Evolutionary conservation across 2,797 vertebrate genomes (phyloP).

Genomic region (Tenualosa ilisha): DNA sequence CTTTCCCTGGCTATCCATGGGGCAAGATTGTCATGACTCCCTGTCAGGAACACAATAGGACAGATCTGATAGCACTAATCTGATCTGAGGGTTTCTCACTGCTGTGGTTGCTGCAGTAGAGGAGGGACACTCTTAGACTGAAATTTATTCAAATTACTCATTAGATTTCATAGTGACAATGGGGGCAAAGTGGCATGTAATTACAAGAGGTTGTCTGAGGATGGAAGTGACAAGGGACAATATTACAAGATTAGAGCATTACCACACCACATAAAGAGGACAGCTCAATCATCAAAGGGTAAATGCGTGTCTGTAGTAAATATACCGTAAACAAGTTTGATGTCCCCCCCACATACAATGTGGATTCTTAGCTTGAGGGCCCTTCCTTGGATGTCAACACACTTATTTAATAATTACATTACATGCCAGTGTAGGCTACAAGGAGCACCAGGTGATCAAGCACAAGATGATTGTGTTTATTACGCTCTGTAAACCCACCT

Average conservation of each 20-base stretch:
- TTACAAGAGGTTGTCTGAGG: constrained; percentile 40
- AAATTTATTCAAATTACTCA: constrained; percentile 48
- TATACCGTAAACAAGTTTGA: background rate
- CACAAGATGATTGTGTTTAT: constrained; percentile 66
- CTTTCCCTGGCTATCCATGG: constrained; percentile 29
- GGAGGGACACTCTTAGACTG: background rate
- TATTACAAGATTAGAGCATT: background rate
- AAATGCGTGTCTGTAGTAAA: background rate
- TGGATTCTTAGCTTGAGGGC: constrained; percentile 54
- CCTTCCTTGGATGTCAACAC: constrained; percentile 49
- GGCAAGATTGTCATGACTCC: constrained; percentile 36
- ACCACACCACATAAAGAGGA: background rate
- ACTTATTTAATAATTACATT: constrained; percentile 67
- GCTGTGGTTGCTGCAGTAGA: constrained; percentile 32
- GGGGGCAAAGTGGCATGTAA: constrained; percentile 47
- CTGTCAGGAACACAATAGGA: constrained; percentile 40
- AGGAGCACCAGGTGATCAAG: constrained; percentile 54
- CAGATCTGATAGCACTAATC: constrained; percentile 52
- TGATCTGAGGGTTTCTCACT: constrained; percentile 35
- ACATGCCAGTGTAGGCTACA: constrained; percentile 56
- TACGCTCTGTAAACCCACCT: constrained; percentile 69
- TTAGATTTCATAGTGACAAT: constrained; percentile 43
- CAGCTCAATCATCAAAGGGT: background rate
- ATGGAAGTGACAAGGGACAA: background rate
- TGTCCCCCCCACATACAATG: background rate